Evolutionary conservation across 2,797 vertebrate species (phyloP).

Genomic region (Ptychadena robeensis): DNA sequence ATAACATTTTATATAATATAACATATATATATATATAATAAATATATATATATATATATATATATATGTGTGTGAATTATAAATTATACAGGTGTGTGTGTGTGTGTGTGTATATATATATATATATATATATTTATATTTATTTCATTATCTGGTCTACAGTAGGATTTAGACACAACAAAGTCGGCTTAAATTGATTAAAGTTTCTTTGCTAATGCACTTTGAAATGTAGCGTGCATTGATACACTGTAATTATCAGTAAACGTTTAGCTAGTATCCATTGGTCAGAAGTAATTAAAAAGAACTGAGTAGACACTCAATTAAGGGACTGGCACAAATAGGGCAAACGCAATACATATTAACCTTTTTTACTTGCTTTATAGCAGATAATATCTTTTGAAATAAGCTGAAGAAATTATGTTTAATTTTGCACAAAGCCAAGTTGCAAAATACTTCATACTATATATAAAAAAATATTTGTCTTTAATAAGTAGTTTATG

Average conservation of each 20-base stretch:
- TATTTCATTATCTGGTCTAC: constrained; percentile 47
- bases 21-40: too few relatives aligned
- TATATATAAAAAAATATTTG: not conserved
- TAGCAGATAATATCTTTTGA: not conserved
- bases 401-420: not conserved
- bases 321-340: constrained; percentile 8
- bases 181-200: constrained; percentile 60
- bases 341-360: not conserved
- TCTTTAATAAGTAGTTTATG: not conserved
- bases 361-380: not conserved
- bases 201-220: constrained; percentile 52
- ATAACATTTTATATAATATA: too few relatives aligned
- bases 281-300: constrained; percentile 56
- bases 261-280: constrained; percentile 59
- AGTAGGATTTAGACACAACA: constrained; percentile 50
- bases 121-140: too few relatives aligned
- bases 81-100: too few relatives aligned
- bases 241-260: constrained; percentile 62
- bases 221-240: constrained; percentile 58
- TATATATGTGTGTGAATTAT: too few relatives aligned
- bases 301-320: constrained; percentile 30
- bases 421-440: not conserved
- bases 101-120: too few relatives aligned
- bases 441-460: not conserved
- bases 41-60: too few relatives aligned